Percentiles rank a stretch among this genome's conserved stretches.
Evolutionary conservation across 2,113 vertebrate genomes (phyloP).

Genomic region (Lipophrys pholis): DNA sequence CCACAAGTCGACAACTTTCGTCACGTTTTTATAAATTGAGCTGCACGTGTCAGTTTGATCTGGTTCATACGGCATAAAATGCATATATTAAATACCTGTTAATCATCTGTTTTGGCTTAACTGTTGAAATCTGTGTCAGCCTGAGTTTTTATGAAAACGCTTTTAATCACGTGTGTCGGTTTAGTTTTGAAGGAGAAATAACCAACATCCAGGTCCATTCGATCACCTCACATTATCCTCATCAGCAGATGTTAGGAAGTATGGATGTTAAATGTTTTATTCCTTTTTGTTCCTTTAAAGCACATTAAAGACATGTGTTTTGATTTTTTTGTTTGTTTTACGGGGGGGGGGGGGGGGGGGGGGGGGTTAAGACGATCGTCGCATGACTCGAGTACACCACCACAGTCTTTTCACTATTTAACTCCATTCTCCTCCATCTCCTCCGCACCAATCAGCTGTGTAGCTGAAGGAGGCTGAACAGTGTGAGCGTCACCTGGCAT

Average conservation of each 20-base stretch:
- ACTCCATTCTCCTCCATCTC: neutral
- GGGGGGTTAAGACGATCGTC: too few species aligned
- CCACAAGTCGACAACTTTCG: too few species aligned
- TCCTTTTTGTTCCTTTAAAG: neutral
- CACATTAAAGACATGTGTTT: neutral
- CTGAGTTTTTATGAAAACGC: neutral
- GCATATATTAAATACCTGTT: too few species aligned
- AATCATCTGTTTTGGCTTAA: too few species aligned
- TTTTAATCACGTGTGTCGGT: neutral
- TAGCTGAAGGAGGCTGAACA: neutral
- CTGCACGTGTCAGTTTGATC: too few species aligned
- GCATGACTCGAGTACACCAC: neutral
- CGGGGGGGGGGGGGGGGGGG: too few species aligned
- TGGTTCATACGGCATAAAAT: too few species aligned
- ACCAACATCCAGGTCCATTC: neutral
- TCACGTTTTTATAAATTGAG: too few species aligned
- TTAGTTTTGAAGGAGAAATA: neutral
- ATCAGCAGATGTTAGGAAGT: neutral
- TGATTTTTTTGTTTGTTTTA: neutral
- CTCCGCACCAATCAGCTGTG: conserved; percentile 2
- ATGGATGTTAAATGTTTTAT: neutral
- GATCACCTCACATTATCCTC: neutral
- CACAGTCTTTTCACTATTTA: too few species aligned
- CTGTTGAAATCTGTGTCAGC: too few species aligned
- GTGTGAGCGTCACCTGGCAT: neutral